Evolutionary conservation across 2,888 invertebrate species (phyloP).

Genomic region (Lacanobia wlatinum): DNA sequence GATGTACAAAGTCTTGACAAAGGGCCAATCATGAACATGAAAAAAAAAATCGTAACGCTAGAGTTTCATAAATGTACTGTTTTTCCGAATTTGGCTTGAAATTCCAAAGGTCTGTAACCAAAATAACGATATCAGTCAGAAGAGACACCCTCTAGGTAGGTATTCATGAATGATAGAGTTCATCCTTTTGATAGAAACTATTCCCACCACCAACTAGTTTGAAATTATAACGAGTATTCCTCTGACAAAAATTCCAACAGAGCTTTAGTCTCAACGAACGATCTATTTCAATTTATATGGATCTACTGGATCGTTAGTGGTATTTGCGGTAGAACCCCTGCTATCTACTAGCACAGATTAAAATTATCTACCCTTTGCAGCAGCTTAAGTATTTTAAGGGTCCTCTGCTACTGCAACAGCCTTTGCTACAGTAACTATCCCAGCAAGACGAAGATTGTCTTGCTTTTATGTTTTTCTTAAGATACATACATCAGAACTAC

Average conservation of each 20-base stretch:
- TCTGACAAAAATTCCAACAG: conserved; percentile 25
- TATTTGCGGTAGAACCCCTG: conserved; percentile 36
- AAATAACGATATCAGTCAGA: background rate
- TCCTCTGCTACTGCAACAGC: background rate
- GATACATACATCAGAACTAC: no score
- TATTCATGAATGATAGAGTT: background rate
- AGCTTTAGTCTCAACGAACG: background rate
- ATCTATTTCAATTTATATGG: conserved; percentile 43
- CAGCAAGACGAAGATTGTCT: background rate
- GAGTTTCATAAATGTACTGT: background rate
- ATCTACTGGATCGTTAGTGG: conserved; percentile 38
- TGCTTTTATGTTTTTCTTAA: no score
- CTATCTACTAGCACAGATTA: background rate
- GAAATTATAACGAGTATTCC: conserved; percentile 24
- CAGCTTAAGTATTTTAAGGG: conserved; percentile 1
- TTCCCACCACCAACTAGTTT: conserved; percentile 15
- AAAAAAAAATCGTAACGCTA: background rate
- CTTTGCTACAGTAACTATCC: no score
- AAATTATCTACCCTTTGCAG: conserved; percentile 21
- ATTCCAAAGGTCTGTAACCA: background rate
- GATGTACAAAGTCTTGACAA: background rate
- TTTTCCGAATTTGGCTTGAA: background rate
- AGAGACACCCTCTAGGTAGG: background rate
- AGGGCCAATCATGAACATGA: background rate
- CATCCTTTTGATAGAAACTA: background rate